Evolutionary conservation across 2,797 vertebrate species (phyloP).

Genomic region (Menidia menidia): DNA sequence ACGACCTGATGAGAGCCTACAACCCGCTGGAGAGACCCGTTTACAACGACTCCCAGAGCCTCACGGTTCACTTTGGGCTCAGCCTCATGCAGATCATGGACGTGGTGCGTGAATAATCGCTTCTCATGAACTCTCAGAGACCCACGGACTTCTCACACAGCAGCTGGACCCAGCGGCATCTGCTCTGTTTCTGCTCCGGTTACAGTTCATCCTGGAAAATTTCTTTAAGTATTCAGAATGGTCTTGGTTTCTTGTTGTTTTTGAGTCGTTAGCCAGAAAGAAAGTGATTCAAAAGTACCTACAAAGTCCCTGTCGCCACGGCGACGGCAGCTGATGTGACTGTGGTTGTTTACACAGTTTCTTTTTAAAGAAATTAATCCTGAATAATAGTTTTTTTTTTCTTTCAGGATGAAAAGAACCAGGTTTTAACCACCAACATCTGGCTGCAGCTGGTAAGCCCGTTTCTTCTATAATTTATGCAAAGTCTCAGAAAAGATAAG

Average conservation of each 20-base stretch:
- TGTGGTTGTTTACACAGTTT: no score
- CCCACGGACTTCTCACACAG: neutral
- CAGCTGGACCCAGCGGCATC: neutral
- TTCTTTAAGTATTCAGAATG: no score
- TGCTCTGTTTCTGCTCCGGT: no score
- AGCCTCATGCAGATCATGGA: constrained; percentile 85
- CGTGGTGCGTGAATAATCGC: constrained; percentile 67
- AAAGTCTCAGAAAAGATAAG: constrained; percentile 3
- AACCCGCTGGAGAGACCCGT: constrained; percentile 79
- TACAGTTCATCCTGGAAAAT: no score
- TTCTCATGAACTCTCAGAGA: neutral
- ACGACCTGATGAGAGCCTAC: constrained; percentile 73
- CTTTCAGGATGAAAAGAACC: constrained; percentile 95
- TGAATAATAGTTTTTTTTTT: neutral
- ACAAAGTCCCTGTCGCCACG: no score
- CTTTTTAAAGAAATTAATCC: neutral
- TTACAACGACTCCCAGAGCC: constrained; percentile 75
- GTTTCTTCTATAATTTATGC: neutral
- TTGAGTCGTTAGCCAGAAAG: no score
- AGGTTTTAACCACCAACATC: constrained; percentile 95
- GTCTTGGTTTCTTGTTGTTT: no score
- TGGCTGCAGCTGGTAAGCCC: constrained; percentile 94
- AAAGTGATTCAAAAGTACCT: no score
- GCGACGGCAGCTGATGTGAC: no score
- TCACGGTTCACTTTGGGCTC: constrained; percentile 78